These are phyloP conservation scores for Siniperca obscura DNA, from an alignment of 2,797 vertebrate genomes.

Conservation along the genomic window DNA sequence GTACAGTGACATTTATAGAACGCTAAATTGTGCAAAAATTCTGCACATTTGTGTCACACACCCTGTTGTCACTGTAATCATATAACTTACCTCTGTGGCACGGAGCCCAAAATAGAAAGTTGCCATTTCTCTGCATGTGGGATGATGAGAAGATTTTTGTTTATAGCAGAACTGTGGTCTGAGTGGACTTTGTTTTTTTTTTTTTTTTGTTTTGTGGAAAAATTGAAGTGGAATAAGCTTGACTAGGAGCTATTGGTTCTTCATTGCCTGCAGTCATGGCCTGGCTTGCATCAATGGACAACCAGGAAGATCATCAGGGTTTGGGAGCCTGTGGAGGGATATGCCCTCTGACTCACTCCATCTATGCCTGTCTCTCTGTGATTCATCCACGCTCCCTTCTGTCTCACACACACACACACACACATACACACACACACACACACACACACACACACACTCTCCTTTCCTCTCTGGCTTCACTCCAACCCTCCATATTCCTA, in stretches of 20 bases:
- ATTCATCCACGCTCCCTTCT: conserved; percentile 61
- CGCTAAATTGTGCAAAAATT: background rate
- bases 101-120: background rate
- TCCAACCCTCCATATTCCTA: conserved; percentile 67
- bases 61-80: conserved; percentile 21
- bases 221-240: conserved; percentile 23
- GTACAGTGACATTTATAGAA: conserved; percentile 23
- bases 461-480: conserved; percentile 83
- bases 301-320: conserved; percentile 60
- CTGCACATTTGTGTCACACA: conserved; percentile 9
- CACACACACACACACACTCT: conserved; percentile 30
- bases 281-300: conserved; percentile 46
- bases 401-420: conserved; percentile 28
- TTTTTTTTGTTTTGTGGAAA: conserved; percentile 23
- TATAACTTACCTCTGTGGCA: conserved; percentile 12
- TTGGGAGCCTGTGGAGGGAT: conserved; percentile 57
- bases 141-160: conserved; percentile 6
- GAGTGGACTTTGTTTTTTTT: conserved; percentile 26
- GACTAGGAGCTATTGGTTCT: conserved; percentile 32
- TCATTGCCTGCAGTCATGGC: conserved; percentile 40
- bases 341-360: conserved; percentile 72
- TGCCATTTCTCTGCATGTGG: background rate
- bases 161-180: background rate
- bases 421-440: conserved; percentile 23
- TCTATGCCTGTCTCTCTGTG: conserved; percentile 56